Percentiles rank a stretch among this genome's conserved stretches.
Evolutionary conservation across 2,888 invertebrate genomes (phyloP).

Genomic region (Latrodectus elegans): DNA sequence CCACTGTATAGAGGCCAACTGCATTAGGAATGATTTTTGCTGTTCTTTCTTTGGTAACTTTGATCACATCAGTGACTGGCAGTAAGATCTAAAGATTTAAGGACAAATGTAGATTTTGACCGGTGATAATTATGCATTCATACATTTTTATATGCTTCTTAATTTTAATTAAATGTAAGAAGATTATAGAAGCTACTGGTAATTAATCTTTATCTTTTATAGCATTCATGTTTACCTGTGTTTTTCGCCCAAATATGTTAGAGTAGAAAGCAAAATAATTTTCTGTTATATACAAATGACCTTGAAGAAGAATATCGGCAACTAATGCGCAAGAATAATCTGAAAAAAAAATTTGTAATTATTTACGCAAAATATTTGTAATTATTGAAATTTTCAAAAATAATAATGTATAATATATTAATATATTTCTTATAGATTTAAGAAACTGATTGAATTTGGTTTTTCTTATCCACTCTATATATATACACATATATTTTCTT

Average conservation of each 20-base stretch:
- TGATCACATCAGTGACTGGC: constrained; percentile 87
- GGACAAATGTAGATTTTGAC: not conserved
- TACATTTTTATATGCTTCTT: not conserved
- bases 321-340: constrained; percentile 95
- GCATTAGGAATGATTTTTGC: constrained; percentile 96
- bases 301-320: constrained; percentile 93
- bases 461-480: too few relatives aligned
- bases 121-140: not conserved
- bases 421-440: too few relatives aligned
- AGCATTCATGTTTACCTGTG: constrained; percentile 81
- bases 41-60: constrained; percentile 93
- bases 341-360: constrained; percentile 75
- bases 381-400: too few relatives aligned
- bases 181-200: not conserved
- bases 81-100: constrained; percentile 83
- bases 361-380: too few relatives aligned
- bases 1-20: constrained; percentile 88
- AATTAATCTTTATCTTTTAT: not conserved
- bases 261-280: constrained; percentile 97
- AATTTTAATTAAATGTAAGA: not conserved
- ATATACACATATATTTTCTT: too few relatives aligned
- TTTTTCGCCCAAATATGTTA: constrained; percentile 95
- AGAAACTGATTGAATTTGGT: too few relatives aligned
- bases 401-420: too few relatives aligned
- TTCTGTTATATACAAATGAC: constrained; percentile 93